phyloP scores from a whole-genome alignment of 2,888 invertebrate species.

The Xanthostigma xanthostigma region DNA sequence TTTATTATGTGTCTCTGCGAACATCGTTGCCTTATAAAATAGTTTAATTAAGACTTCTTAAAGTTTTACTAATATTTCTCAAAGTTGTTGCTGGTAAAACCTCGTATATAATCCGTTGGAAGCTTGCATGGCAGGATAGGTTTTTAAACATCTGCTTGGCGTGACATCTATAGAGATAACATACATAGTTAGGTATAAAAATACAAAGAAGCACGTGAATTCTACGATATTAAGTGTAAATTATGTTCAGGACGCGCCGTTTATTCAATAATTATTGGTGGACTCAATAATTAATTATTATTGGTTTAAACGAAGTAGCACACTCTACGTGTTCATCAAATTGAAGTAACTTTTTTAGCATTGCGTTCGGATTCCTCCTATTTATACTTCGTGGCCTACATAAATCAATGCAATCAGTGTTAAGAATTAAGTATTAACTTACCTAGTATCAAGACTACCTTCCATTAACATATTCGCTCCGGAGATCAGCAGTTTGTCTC shows the following conservation, averaged over 20 bases:
- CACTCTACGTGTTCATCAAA: too few relatives aligned
- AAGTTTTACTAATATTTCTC: constrained; percentile 69
- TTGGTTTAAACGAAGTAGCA: too few relatives aligned
- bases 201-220: background rate
- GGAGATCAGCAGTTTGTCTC: constrained; percentile 63
- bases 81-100: constrained; percentile 65
- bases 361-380: too few relatives aligned
- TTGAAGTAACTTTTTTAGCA: too few relatives aligned
- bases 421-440: constrained; percentile 9
- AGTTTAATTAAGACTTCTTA: constrained; percentile 38
- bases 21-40: too few relatives aligned
- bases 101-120: constrained; percentile 61
- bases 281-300: too few relatives aligned
- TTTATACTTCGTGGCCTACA: background rate
- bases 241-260: too few relatives aligned
- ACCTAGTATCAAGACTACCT: constrained; percentile 75
- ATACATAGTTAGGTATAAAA: background rate
- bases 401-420: background rate
- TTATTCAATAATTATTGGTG: too few relatives aligned
- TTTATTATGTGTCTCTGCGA: too few relatives aligned
- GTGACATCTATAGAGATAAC: constrained; percentile 36
- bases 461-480: constrained; percentile 75
- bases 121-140: constrained; percentile 57
- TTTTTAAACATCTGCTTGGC: constrained; percentile 63
- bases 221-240: too few relatives aligned